Percentiles rank a stretch among this genome's conserved stretches.
phyloP scores from a whole-genome alignment of 2,888 invertebrate genomes.

The Yponomeuta sedellus region DNA sequence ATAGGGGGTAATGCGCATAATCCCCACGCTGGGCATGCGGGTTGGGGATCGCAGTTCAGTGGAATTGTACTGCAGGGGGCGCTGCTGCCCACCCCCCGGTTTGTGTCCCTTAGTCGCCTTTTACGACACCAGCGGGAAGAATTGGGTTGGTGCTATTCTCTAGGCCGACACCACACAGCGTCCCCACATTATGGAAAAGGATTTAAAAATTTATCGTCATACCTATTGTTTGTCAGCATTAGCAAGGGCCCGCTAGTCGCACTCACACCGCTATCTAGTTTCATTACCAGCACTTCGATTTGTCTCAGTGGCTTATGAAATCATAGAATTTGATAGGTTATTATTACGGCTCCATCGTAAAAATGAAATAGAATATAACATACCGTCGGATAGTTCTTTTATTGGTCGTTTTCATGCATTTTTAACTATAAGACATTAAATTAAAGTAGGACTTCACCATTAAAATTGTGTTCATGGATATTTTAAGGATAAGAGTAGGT shows the following conservation, averaged over 20 bases:
- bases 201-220: too few relatives aligned
- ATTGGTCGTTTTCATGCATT: conserved; percentile 6
- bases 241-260: conserved; percentile 34
- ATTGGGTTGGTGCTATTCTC: too few relatives aligned
- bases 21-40: too few relatives aligned
- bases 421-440: conserved; percentile 1
- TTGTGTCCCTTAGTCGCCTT: too few relatives aligned
- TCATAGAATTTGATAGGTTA: conserved; percentile 51
- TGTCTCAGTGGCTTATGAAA: conserved; percentile 66
- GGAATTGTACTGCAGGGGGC: too few relatives aligned
- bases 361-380: conserved; percentile 34
- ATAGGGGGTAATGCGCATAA: too few relatives aligned
- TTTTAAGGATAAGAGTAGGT: neutral
- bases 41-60: too few relatives aligned
- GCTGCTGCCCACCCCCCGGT: too few relatives aligned
- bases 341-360: conserved; percentile 51
- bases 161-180: too few relatives aligned
- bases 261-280: conserved; percentile 40
- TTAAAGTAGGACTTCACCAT: neutral
- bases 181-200: too few relatives aligned
- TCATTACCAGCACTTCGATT: conserved; percentile 49
- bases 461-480: neutral
- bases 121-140: too few relatives aligned
- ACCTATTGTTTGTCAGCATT: too few relatives aligned
- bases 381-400: neutral